Percentiles rank a stretch among this genome's conserved stretches.
These are phyloP conservation scores for Drosophila stalkeri DNA, from an alignment of 2,888 invertebrate species.

Conservation along the genomic window DNA sequence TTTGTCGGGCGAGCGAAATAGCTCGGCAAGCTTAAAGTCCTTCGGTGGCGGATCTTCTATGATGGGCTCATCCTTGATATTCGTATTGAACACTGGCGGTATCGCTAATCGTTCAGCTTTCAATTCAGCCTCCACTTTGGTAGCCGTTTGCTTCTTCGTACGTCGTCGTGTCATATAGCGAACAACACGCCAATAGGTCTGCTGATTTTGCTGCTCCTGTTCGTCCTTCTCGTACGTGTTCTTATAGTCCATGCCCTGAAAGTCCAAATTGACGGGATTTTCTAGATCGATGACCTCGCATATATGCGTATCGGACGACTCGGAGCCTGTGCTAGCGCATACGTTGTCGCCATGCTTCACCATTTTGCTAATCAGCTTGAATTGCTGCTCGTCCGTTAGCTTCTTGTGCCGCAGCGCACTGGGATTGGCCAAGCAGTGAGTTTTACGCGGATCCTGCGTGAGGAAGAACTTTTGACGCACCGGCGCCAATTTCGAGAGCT, in stretches of 20 bases:
- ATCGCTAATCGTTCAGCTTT: conserved; percentile 69
- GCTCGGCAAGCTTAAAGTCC: conserved; percentile 53
- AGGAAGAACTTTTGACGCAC: conserved; percentile 78
- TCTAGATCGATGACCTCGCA: conserved; percentile 83
- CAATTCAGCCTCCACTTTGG: conserved; percentile 68
- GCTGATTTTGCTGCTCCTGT: conserved; percentile 79
- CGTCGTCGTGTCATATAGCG: conserved; percentile 79
- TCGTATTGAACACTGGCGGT: conserved; percentile 63
- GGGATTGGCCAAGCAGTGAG: conserved; percentile 81
- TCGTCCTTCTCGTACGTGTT: conserved; percentile 82
- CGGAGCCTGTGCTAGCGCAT: conserved; percentile 71
- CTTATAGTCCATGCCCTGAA: conserved; percentile 83
- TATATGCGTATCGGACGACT: conserved; percentile 71
- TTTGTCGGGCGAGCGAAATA: conserved; percentile 78
- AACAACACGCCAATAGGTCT: conserved; percentile 77
- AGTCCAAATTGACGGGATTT: conserved; percentile 83
- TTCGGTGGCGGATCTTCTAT: conserved; percentile 1
- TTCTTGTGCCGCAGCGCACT: conserved; percentile 68
- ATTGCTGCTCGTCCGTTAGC: conserved; percentile 59
- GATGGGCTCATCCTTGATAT: conserved; percentile 41
- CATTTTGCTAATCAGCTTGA: conserved; percentile 69
- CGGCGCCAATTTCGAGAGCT: conserved; percentile 67
- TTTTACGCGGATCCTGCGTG: conserved; percentile 82
- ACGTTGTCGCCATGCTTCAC: conserved; percentile 82
- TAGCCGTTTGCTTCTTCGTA: conserved; percentile 59